Conservation (phyloP, 2,113 vertebrate species). For the Bujurquina vittata region DNA sequence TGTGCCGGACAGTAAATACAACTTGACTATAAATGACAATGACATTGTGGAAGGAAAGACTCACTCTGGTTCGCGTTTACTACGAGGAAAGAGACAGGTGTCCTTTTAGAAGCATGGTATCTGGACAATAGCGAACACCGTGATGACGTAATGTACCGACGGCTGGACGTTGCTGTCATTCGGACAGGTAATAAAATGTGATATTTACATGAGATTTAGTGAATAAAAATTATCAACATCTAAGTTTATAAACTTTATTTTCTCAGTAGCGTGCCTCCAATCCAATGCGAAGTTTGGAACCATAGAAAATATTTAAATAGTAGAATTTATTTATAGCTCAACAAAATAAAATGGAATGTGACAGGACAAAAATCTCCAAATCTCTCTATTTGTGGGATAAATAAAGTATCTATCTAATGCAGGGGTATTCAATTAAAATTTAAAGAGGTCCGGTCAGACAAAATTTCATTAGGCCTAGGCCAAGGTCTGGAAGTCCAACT, state of each 20-base stretch:
- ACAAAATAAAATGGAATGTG: too few species aligned
- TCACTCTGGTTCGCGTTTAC: conserved; percentile 73
- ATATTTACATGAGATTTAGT: background rate
- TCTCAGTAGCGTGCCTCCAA: background rate
- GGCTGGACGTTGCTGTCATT: conserved; percentile 64
- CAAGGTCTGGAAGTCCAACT: too few species aligned
- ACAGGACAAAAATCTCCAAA: too few species aligned
- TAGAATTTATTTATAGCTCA: too few species aligned
- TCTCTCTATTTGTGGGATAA: too few species aligned
- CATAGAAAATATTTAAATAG: background rate
- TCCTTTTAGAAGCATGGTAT: conserved; percentile 53
- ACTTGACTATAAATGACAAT: background rate
- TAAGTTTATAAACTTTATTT: background rate
- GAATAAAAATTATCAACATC: background rate
- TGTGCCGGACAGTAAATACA: background rate
- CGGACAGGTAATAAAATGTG: conserved; percentile 24
- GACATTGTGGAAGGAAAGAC: conserved; percentile 50
- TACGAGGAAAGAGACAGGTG: conserved; percentile 53
- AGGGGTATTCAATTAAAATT: too few species aligned
- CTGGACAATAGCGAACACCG: conserved; percentile 59
- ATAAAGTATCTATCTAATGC: too few species aligned
- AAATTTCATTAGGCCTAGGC: too few species aligned
- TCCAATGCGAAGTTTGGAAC: background rate
- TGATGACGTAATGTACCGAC: conserved; percentile 58
- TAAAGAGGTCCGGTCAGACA: too few species aligned